A percentile compares a stretch with the other conserved stretches of the same genome.
Evolutionary conservation across 2,113 vertebrate species (phyloP).

Genomic region (Raja brachyura): DNA sequence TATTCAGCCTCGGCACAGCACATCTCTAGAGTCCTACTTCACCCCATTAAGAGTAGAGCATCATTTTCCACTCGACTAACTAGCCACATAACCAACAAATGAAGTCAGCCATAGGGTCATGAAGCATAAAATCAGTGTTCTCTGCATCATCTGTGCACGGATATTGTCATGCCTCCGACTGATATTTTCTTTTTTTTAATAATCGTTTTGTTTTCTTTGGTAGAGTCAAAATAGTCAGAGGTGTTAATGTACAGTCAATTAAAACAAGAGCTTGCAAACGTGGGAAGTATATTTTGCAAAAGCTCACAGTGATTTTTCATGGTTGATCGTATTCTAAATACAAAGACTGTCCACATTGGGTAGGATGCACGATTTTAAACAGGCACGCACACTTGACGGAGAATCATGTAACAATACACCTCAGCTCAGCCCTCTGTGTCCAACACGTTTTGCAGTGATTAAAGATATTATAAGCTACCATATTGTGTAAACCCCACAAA

Average conservation of each 20-base stretch:
- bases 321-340: background rate
- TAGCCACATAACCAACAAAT: conserved; percentile 59
- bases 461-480: background rate
- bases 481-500: too few relatives aligned
- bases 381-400: background rate
- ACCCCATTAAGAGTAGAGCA: conserved; percentile 71
- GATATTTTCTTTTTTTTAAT: background rate
- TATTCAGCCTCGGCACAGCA: conserved; percentile 49
- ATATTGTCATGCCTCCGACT: background rate
- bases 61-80: conserved; percentile 74
- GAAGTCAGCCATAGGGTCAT: conserved; percentile 58
- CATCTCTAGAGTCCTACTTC: conserved; percentile 64
- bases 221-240: background rate
- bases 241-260: background rate
- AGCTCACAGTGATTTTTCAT: background rate
- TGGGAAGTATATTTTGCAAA: background rate
- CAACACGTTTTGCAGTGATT: background rate
- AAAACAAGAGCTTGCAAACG: background rate
- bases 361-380: background rate
- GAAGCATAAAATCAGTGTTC: conserved; percentile 39
- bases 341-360: background rate
- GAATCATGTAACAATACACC: background rate
- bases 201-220: background rate
- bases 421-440: background rate
- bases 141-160: conserved; percentile 22